phyloP scores from a whole-genome alignment of 30 jellyfish, hydroid and myxozoan genomes.

The Nemopilema nomurai region DNA sequence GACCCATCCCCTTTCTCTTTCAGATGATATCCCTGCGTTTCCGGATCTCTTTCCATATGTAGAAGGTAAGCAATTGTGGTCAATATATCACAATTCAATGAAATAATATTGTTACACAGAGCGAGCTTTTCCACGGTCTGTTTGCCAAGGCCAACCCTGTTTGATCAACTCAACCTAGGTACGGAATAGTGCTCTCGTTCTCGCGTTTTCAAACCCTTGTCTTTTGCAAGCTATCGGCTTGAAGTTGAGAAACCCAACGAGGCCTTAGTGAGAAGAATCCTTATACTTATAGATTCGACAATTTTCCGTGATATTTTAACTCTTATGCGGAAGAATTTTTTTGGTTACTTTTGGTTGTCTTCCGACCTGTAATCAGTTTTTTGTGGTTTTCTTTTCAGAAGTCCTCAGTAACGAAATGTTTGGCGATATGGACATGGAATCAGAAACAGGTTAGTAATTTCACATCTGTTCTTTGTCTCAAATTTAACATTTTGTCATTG shows the following conservation, averaged over 20 bases:
- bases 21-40: slow-evolving; percentile 70
- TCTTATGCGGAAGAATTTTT: background rate
- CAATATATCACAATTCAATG: slow-evolving; percentile 8
- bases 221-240: no score
- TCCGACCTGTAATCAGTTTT: background rate
- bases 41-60: slow-evolving; percentile 58
- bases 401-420: background rate
- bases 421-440: slow-evolving; percentile 27
- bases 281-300: background rate
- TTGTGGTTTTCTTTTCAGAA: background rate
- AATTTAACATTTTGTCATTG: no score
- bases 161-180: background rate
- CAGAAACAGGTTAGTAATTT: slow-evolving; percentile 22
- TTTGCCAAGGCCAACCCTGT: background rate
- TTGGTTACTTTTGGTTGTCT: background rate
- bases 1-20: background rate
- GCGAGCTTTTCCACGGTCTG: slow-evolving; percentile 22
- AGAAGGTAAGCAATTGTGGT: slow-evolving; percentile 43
- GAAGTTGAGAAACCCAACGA: no score
- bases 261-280: background rate
- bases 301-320: no score
- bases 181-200: background rate
- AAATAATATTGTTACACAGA: background rate
- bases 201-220: background rate
- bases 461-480: no score